Evolutionary conservation across 1,140 invertebrate species (phyloP).

Genomic region (Heterodera schachtii): DNA sequence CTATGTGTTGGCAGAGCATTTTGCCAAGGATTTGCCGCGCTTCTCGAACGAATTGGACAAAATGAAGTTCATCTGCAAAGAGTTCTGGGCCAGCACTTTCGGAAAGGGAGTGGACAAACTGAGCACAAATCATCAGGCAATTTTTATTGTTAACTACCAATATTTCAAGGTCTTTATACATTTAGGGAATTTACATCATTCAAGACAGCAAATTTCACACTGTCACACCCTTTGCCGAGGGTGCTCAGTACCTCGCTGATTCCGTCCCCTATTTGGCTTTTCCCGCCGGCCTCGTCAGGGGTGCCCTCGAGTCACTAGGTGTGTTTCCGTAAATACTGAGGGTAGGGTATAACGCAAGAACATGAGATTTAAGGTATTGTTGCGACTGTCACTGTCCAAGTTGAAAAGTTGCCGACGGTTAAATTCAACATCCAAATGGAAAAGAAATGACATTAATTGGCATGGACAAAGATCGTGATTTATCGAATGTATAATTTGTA

Average conservation of each 20-base stretch:
- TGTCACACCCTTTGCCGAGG: slow-evolving; percentile 81
- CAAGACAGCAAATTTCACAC: slow-evolving; percentile 93
- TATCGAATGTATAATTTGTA: too few species aligned
- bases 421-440: slow-evolving; percentile 74
- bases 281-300: slow-evolving; percentile 90
- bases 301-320: slow-evolving; percentile 88
- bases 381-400: slow-evolving; percentile 90
- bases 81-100: slow-evolving; percentile 93
- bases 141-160: too few species aligned
- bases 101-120: slow-evolving; percentile 98
- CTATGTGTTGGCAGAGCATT: slow-evolving; percentile 52
- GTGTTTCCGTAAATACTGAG: too few species aligned
- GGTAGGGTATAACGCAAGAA: background rate
- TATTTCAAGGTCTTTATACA: background rate
- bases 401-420: slow-evolving; percentile 86
- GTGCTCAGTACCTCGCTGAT: slow-evolving; percentile 85
- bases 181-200: slow-evolving; percentile 88
- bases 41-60: slow-evolving; percentile 97
- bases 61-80: slow-evolving; percentile 98
- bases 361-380: slow-evolving; percentile 70
- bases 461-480: too few species aligned
- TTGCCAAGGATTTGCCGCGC: slow-evolving; percentile 83
- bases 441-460: slow-evolving; percentile 14
- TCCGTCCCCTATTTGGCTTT: slow-evolving; percentile 90
- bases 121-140: slow-evolving; percentile 89